Evolutionary conservation across 2,797 vertebrate species (phyloP), one percentile per base, ranked within the genome.

Genomic region (Squalus acanthias): DNA sequence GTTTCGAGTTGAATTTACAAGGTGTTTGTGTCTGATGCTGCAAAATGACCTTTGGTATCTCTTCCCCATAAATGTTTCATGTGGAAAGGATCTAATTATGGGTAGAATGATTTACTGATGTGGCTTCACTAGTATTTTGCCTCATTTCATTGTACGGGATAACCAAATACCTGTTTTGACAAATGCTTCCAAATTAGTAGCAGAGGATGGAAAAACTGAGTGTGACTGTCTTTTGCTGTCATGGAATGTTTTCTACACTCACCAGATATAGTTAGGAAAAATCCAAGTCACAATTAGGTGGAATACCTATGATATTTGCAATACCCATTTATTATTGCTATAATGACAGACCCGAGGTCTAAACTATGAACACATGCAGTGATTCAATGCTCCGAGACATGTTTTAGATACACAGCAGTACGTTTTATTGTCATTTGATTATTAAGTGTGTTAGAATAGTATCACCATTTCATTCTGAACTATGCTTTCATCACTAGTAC

Each of bases 131-230:
- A 0, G n/a, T 24, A 29, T 93, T 93, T 93, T 69, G 65, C 65
- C 20, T 69, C 20, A n/a, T 26, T 69, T 46, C 20, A 22, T 2
- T 93, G 33, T 7, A 24, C 24, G 65, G n/a, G 46, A 93, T 93
- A 69, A 3, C 20, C 39, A 69, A 46, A 63, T 24, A 8, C 6
- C 65, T 93, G 20, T 24, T 69, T n/a, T 93, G 91, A 69, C 33
- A 93, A 46, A 69, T 46, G n/a, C 17, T 69, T 69, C n/a, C 65
- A 93, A 93, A 93, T 93, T 93, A 46, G 63, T 67, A 93, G n/a
- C n/a, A 93, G 91, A 93, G 65, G 22, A 24, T 69, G 65, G n/a
- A 69, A 50, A 67, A 93, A 46, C 7, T 93, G 39, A 67, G 9
- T 1, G 2, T 5, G n/a, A 46, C n/a, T 24, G 2, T 20, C n/a